Conservation (phyloP, 2,888 invertebrate genomes). For the Acrobasis repandana region DNA sequence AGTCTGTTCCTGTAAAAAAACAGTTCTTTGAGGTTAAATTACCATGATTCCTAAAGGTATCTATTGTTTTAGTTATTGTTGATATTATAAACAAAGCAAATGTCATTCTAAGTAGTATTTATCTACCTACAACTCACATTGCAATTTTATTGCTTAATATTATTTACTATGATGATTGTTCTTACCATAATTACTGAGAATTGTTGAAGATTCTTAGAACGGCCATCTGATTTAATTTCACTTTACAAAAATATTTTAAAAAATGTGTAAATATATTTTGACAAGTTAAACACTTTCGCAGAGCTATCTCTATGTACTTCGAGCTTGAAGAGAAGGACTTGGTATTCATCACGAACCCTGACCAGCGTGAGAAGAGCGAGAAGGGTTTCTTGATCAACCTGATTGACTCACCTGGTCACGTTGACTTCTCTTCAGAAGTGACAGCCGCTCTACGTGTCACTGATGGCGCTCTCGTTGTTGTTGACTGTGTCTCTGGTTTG, state of each 20-base stretch:
- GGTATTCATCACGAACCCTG: conserved; percentile 94
- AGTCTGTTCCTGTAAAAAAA: neutral
- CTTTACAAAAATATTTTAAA: neutral
- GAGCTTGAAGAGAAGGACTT: conserved; percentile 97
- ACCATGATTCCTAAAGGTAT: neutral
- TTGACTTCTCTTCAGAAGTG: conserved; percentile 99
- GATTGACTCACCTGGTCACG: conserved; percentile 99
- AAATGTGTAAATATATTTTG: conserved; percentile 13
- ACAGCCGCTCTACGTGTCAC: conserved; percentile 99
- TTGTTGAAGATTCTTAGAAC: conserved; percentile 79
- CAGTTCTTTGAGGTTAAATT: neutral
- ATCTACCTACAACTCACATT: conserved; percentile 11
- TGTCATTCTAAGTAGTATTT: neutral
- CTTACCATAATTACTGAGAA: conserved; percentile 73
- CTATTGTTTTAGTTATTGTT: neutral
- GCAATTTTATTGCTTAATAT: conserved; percentile 24
- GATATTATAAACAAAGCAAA: neutral
- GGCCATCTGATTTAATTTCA: conserved; percentile 75
- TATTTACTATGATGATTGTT: conserved; percentile 77
- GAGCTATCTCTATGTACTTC: conserved; percentile 99
- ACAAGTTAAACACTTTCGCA: conserved; percentile 57
- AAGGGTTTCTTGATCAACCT: conserved; percentile 99
- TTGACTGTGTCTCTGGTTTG: conserved; percentile 99
- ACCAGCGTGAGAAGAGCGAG: conserved; percentile 94
- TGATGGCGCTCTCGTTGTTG: conserved; percentile 99